Evolutionary conservation across 1,140 invertebrate species (phyloP).

Genomic region (Papilio aristodemus): DNA sequence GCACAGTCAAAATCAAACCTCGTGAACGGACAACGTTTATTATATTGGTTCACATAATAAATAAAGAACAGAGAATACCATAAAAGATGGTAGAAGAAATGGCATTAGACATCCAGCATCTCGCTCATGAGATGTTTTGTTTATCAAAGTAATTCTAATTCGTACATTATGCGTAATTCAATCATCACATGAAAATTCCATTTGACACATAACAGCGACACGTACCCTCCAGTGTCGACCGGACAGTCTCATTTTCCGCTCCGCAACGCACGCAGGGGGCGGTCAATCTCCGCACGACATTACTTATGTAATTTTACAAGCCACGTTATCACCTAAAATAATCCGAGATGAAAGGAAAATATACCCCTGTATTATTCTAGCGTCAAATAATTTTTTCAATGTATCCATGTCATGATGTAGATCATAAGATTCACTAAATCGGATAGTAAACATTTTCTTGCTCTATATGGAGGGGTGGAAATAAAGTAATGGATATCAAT

Average conservation of each 20-base stretch:
- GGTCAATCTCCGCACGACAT: background rate
- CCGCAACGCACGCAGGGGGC: background rate
- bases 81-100: no score
- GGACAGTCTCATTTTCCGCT: conserved; percentile 22
- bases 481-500: no score
- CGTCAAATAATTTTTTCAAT: background rate
- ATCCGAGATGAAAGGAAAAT: background rate
- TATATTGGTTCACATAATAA: no score
- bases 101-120: no score
- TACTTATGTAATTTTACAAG: background rate
- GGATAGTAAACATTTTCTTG: no score
- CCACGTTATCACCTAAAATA: background rate
- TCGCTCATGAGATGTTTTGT: no score
- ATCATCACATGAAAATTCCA: background rate
- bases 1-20: no score
- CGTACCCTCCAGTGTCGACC: conserved; percentile 3
- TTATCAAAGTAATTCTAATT: background rate
- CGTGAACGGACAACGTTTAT: no score
- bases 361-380: background rate
- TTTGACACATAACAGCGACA: conserved; percentile 6
- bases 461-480: no score
- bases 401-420: background rate
- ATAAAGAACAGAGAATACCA: no score
- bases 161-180: background rate
- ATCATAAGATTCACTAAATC: no score